Conservation (phyloP, 2,113 vertebrate genomes). For the Tychaedon coryphoeus region DNA sequence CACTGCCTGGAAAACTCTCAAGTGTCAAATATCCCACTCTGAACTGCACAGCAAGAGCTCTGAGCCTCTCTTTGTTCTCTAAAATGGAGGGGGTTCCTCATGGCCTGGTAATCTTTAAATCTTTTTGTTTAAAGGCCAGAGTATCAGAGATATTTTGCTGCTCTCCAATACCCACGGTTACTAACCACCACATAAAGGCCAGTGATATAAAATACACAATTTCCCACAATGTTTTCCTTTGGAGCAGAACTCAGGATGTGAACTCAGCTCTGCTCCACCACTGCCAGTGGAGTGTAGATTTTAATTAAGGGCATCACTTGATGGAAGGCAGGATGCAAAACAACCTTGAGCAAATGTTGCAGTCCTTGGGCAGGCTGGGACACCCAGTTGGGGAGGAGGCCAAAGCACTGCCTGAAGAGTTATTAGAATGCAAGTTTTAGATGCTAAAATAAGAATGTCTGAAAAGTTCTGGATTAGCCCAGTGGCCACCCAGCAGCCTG, state of each 20-base stretch:
- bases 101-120: neutral
- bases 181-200: neutral
- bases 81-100: neutral
- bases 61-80: neutral
- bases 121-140: constrained; percentile 2
- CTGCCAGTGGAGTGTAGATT: neutral
- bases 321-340: neutral
- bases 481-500: neutral
- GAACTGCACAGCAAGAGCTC: neutral
- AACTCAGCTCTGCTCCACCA: neutral
- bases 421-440: neutral
- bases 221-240: neutral
- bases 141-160: neutral
- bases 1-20: neutral
- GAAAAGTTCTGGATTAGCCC: neutral
- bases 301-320: neutral
- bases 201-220: neutral
- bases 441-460: neutral
- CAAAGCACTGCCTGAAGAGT: neutral
- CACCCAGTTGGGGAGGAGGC: neutral
- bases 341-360: accelerated
- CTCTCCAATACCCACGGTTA: neutral
- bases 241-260: neutral
- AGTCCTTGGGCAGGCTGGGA: neutral
- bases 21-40: neutral